A percentile compares a stretch with the other conserved stretches of the same genome.
These are phyloP conservation scores for Mimumesa dahlbomi DNA, from an alignment of 2,888 invertebrate species.

Conservation along the genomic window DNA sequence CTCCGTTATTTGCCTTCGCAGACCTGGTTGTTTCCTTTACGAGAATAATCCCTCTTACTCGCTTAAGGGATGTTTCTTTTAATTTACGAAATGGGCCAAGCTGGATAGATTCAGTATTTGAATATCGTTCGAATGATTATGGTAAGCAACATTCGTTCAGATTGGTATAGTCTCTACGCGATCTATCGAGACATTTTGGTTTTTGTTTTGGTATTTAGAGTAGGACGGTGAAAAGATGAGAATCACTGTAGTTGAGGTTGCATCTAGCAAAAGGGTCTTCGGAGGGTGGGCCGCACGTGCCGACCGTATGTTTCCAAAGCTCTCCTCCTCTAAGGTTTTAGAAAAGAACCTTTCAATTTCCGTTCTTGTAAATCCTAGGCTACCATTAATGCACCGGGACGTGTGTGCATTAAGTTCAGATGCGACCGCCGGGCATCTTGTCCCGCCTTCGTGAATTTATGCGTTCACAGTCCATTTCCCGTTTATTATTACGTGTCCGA, in stretches of 20 bases:
- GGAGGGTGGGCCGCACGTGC: constrained; percentile 69
- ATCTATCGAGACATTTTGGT: too few species aligned
- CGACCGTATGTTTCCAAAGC: constrained; percentile 69
- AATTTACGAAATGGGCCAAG: neutral
- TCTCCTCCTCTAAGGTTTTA: constrained; percentile 33
- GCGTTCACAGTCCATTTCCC: neutral
- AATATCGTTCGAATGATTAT: too few species aligned
- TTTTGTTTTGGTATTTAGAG: too few species aligned
- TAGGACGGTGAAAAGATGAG: constrained; percentile 61
- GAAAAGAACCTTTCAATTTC: constrained; percentile 63
- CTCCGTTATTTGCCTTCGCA: constrained; percentile 35
- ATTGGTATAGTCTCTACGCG: too few species aligned
- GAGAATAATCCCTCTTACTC: neutral
- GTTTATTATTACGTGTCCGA: neutral
- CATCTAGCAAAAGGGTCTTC: constrained; percentile 44
- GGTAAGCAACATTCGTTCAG: too few species aligned
- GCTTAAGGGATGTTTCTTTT: neutral
- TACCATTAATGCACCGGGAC: constrained; percentile 19
- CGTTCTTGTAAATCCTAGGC: constrained; percentile 47
- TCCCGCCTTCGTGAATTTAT: constrained; percentile 1
- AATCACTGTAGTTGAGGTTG: constrained; percentile 52
- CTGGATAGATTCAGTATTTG: neutral
- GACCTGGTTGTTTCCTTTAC: neutral
- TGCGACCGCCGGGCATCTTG: neutral
- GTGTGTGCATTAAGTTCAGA: constrained; percentile 23